A percentile compares a stretch with the other conserved stretches of the same genome.
Conservation (phyloP, 2,888 invertebrate genomes). For the Epiblema foenella region DNA sequence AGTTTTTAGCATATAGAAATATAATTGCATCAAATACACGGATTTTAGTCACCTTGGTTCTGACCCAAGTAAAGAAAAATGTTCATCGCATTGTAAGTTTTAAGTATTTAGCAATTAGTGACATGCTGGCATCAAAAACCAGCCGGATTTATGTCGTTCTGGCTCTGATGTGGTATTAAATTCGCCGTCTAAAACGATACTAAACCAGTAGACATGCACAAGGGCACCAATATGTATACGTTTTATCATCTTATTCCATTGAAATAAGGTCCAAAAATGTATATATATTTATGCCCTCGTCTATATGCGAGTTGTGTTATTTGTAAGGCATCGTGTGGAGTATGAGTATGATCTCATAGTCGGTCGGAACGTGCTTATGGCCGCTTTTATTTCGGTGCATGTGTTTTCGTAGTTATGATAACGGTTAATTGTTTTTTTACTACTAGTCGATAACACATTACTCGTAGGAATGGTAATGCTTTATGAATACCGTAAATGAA, state of each 20-base stretch:
- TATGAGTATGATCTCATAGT: slow-evolving; percentile 55
- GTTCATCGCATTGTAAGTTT: not conserved
- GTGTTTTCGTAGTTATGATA: slow-evolving; percentile 26
- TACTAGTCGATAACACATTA: not conserved
- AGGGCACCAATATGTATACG: too few relatives aligned
- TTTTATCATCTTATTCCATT: too few relatives aligned
- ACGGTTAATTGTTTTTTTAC: slow-evolving; percentile 21
- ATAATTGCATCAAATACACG: slow-evolving; percentile 9
- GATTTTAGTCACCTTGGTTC: slow-evolving; percentile 3
- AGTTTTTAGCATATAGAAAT: not conserved
- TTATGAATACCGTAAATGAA: not conserved
- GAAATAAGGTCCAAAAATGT: too few relatives aligned
- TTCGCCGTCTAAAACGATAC: not conserved
- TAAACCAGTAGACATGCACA: not conserved
- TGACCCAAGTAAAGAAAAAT: not conserved
- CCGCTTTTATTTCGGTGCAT: slow-evolving; percentile 45
- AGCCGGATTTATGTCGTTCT: not conserved
- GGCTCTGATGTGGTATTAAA: not conserved
- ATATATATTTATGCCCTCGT: too few relatives aligned
- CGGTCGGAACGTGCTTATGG: slow-evolving; percentile 49
- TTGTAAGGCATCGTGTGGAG: not conserved
- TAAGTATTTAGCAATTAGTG: not conserved
- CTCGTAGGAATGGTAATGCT: not conserved
- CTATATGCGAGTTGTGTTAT: not conserved
- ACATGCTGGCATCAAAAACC: slow-evolving; percentile 1